Conservation (phyloP, 2,113 vertebrate genomes). For the Octodon degus region DNA sequence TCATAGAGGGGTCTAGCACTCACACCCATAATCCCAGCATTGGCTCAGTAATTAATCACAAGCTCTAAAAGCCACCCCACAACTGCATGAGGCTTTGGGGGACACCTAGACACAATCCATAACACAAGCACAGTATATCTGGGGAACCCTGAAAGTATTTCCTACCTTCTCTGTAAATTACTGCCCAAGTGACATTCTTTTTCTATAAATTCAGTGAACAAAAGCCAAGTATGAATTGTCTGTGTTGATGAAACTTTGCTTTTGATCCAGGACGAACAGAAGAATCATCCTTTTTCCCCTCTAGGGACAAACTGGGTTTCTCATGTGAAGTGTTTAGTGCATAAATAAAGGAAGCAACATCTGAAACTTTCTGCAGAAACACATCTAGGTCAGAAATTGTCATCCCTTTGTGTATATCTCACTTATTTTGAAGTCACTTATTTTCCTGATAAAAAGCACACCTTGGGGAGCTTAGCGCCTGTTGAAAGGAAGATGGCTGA, state of each 20-base stretch:
- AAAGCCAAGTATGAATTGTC: neutral
- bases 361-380: neutral
- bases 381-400: conserved; percentile 11
- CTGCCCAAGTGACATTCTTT: neutral
- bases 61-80: no score
- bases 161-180: neutral
- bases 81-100: no score
- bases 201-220: neutral
- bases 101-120: no score
- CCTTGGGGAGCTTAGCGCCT: neutral
- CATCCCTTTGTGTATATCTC: neutral
- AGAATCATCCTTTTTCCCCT: neutral
- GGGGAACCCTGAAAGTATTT: neutral
- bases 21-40: no score
- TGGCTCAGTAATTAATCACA: no score
- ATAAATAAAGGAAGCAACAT: conserved; percentile 47
- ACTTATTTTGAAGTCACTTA: conserved; percentile 50
- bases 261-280: conserved; percentile 39
- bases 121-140: neutral
- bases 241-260: neutral
- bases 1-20: no score
- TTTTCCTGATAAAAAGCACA: neutral
- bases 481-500: neutral
- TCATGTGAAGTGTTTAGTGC: neutral
- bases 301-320: neutral